Evolutionary conservation across 2,797 vertebrate genomes (phyloP), one percentile per base, ranked within the genome.

Genomic region (Nannoperca australis): DNA sequence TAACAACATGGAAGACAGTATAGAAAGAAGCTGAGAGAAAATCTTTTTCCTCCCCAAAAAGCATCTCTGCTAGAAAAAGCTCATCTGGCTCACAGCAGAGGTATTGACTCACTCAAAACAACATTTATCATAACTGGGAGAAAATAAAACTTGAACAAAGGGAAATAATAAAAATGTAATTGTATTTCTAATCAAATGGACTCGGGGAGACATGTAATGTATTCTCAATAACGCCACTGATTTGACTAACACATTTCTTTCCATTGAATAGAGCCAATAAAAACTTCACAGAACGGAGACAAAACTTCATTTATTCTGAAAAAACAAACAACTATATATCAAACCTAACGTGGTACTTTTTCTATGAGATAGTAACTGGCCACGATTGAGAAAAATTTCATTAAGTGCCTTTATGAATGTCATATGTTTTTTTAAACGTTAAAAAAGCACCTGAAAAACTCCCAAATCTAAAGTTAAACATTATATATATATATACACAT

Each of bases 31-130:
- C 77, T 51, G 53, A 67, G 62, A 70, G 32, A 79, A 81, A 82
- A 71, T 70, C n/a, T 47, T 34, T 81, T 53, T 56, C 24, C 40
- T 32, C 24, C 49, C 44, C 24, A 27, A 59, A 83, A 85, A 79
- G 77, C 70, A 70, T 59, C 60, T 81, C 54, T 2, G 22, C 55
- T 22, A 64, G 40, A 87, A 78, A 61, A 69, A 40, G 27, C 47
- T 62, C 66, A 81, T 70, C 76, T 59, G 58, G 66, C 73, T 75
- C 77, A 63, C 76, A 63, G 63, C 50, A 64, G 65, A 51, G 50
- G 17, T 65, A 86, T 63, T 6, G 84, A 88, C 85, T 75, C 20
- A 10, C 49, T 70, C 72, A 73, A 83, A 91, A 86, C 70, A 82
- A 80, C 85, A 89, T 88, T 84, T 63, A 78, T 85, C 76, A 84